These are phyloP conservation scores for Eublepharis macularius DNA, from an alignment of 2,113 vertebrate species.

Conservation along the genomic window DNA sequence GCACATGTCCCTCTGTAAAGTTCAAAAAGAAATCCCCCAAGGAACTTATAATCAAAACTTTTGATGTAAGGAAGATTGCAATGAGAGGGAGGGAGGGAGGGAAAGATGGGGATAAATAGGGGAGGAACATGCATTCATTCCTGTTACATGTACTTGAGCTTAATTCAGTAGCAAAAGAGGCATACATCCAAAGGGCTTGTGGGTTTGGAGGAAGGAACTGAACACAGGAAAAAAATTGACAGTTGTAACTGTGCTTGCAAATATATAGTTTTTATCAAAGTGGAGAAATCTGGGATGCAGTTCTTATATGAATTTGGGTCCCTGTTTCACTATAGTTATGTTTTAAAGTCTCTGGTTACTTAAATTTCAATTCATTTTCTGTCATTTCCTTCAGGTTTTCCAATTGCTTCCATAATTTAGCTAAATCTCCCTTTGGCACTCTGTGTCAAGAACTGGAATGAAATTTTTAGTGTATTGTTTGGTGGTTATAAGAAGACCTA, in stretches of 20 bases:
- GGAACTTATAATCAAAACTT: too few relatives aligned
- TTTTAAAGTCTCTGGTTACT: conserved; percentile 57
- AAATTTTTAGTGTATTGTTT: conserved; percentile 46
- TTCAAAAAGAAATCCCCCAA: too few relatives aligned
- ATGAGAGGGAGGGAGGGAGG: too few relatives aligned
- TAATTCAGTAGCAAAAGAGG: too few relatives aligned
- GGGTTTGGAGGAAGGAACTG: too few relatives aligned
- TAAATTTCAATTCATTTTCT: conserved; percentile 41
- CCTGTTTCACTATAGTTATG: conserved; percentile 40
- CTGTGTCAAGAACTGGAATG: conserved; percentile 17
- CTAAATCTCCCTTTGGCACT: conserved; percentile 20
- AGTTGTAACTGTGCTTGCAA: neutral
- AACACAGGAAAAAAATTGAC: neutral
- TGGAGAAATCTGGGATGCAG: neutral
- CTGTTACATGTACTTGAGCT: too few relatives aligned
- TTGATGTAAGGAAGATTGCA: too few relatives aligned
- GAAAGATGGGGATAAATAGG: too few relatives aligned
- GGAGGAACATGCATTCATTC: too few relatives aligned
- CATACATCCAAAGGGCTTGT: too few relatives aligned
- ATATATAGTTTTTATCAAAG: neutral
- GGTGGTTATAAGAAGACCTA: conserved; percentile 20
- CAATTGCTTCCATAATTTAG: conserved; percentile 63
- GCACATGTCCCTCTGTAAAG: too few relatives aligned
- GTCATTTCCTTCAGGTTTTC: conserved; percentile 47
- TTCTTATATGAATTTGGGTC: conserved; percentile 27